A percentile compares a stretch with the other conserved stretches of the same genome.
Evolutionary conservation across 2,113 vertebrate species (phyloP).

Genomic region (Prunella himalayana): DNA sequence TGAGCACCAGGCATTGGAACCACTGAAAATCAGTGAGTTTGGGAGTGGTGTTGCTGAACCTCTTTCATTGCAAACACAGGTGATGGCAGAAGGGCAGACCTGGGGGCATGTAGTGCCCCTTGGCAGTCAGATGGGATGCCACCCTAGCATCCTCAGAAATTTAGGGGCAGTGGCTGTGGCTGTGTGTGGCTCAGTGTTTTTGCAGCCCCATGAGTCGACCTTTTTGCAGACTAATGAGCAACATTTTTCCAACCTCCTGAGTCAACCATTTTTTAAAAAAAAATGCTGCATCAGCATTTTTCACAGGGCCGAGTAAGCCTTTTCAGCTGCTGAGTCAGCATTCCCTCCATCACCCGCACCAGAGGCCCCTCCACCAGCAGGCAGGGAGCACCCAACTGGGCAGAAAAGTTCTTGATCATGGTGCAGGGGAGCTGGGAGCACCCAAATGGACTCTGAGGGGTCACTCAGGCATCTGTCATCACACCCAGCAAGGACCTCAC

Average conservation of each 20-base stretch:
- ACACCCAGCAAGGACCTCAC: no score
- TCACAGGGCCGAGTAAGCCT: neutral
- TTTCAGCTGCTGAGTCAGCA: neutral
- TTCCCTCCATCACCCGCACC: neutral
- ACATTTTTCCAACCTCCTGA: neutral
- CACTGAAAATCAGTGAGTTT: neutral
- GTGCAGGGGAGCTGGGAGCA: neutral
- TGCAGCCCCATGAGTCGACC: neutral
- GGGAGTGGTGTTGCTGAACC: neutral
- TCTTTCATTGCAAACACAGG: neutral
- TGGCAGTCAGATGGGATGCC: neutral
- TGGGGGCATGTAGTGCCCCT: neutral
- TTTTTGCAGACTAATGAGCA: neutral
- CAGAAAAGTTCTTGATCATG: neutral
- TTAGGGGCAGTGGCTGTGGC: neutral
- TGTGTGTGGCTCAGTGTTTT: fast-evolving
- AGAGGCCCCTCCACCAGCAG: neutral
- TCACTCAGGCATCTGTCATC: fast-evolving
- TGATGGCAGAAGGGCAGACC: neutral
- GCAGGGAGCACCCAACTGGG: neutral
- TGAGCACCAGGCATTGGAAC: neutral
- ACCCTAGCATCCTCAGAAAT: neutral
- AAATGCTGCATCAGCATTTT: neutral
- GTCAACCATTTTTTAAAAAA: neutral
- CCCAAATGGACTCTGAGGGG: neutral